Conservation (phyloP, 2,797 vertebrate species). For the Hipposideros larvatus region DNA sequence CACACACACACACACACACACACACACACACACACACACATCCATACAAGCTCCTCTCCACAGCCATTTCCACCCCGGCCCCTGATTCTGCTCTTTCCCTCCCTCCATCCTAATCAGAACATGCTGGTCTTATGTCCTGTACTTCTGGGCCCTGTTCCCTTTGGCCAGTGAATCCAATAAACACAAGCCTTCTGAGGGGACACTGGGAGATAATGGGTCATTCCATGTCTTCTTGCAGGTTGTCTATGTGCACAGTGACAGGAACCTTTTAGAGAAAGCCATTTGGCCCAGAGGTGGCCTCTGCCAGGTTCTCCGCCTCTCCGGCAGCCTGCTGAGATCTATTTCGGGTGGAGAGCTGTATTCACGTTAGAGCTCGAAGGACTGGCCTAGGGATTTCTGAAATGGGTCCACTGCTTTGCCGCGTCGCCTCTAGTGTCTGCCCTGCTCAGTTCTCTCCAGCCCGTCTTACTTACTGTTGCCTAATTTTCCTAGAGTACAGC, state of each 20-base stretch:
- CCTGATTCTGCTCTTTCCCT: background rate
- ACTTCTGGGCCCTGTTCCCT: background rate
- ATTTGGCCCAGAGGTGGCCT: background rate
- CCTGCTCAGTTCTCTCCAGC: background rate
- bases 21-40: background rate
- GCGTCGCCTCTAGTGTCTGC: background rate
- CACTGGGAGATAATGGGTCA: rapidly evolving
- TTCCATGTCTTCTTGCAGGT: background rate
- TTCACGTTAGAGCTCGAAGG: background rate
- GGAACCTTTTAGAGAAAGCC: background rate
- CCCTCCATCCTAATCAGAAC: background rate
- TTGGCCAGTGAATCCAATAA: background rate
- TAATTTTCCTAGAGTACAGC: background rate
- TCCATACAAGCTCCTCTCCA: background rate
- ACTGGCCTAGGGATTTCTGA: background rate
- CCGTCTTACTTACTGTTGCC: background rate
- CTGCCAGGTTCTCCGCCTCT: background rate
- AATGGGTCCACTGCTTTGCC: background rate
- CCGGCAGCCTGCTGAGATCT: background rate
- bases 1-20: background rate
- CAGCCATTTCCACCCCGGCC: background rate
- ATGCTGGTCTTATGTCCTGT: background rate
- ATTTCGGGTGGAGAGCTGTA: background rate
- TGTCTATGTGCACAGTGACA: background rate
- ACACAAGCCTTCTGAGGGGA: background rate